phyloP scores from a whole-genome alignment of 2,797 vertebrate species.

The Brotula barbata region DNA sequence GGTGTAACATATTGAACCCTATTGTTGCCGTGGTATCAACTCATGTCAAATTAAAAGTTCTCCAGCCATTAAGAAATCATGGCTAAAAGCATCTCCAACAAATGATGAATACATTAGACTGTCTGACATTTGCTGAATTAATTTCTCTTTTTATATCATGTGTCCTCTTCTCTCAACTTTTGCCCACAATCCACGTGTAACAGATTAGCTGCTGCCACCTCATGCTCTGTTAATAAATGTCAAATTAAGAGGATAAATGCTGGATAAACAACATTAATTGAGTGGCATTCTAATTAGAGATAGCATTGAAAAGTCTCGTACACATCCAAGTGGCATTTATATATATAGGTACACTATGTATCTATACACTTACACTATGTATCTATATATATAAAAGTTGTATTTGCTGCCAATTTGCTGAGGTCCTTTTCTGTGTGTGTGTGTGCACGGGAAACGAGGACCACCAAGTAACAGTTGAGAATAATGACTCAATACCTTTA shows the following conservation, averaged over 20 bases:
- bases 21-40: no score
- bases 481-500: no score
- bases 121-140: constrained; percentile 23
- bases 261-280: constrained; percentile 44
- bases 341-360: constrained; percentile 2
- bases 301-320: constrained; percentile 17
- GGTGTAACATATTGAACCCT: no score
- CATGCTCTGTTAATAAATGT: constrained; percentile 54
- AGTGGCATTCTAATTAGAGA: constrained; percentile 16
- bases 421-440: not conserved
- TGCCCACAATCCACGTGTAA: constrained; percentile 42
- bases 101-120: no score
- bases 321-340: not conserved
- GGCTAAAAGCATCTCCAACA: no score
- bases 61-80: no score
- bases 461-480: no score
- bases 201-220: constrained; percentile 45
- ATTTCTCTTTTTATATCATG: constrained; percentile 7
- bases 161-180: constrained; percentile 34
- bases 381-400: no score
- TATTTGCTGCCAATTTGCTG: not conserved
- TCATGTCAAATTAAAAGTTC: constrained; percentile 20
- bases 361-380: no score
- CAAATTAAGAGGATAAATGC: constrained; percentile 45
- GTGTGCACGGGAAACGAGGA: no score